Conservation (phyloP, 37 sponge, comb jelly and placozoan genomes). For the Halichondria panicea region DNA sequence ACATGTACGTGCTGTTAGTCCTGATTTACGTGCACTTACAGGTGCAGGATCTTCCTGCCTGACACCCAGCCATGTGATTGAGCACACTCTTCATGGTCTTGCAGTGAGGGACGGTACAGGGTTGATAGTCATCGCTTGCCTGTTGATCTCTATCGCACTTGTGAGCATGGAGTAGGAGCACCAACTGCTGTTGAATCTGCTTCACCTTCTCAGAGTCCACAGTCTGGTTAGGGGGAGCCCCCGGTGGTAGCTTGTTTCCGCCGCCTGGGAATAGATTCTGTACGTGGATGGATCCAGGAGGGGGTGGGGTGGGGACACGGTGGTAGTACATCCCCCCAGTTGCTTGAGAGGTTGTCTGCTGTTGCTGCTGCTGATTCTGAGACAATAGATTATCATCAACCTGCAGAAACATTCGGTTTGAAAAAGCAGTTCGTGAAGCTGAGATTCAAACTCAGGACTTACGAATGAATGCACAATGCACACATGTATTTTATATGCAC, state of each 20-base stretch:
- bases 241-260: neutral
- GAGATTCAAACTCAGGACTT: too few species aligned
- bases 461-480: too few species aligned
- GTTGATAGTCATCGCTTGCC: conserved; percentile 47
- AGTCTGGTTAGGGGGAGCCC: conserved; percentile 7
- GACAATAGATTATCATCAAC: too few species aligned
- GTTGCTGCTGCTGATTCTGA: neutral
- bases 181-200: conserved; percentile 96
- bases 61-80: conserved; percentile 92
- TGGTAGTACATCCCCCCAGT: too few species aligned
- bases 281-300: neutral
- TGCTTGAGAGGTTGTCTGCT: neutral
- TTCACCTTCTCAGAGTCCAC: conserved; percentile 88
- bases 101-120: conserved; percentile 90
- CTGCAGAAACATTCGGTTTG: too few species aligned
- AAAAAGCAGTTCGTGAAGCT: too few species aligned
- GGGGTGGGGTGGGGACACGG: conserved; percentile 24
- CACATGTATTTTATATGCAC: too few species aligned
- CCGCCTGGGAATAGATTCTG: neutral
- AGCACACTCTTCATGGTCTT: conserved; percentile 95
- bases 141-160: conserved; percentile 87
- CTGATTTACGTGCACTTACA: conserved; percentile 75
- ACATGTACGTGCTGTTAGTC: neutral
- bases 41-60: conserved; percentile 73
- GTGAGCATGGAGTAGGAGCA: conserved; percentile 97